phyloP scores from a whole-genome alignment of 2,888 invertebrate species.

The Lymantria monacha region DNA sequence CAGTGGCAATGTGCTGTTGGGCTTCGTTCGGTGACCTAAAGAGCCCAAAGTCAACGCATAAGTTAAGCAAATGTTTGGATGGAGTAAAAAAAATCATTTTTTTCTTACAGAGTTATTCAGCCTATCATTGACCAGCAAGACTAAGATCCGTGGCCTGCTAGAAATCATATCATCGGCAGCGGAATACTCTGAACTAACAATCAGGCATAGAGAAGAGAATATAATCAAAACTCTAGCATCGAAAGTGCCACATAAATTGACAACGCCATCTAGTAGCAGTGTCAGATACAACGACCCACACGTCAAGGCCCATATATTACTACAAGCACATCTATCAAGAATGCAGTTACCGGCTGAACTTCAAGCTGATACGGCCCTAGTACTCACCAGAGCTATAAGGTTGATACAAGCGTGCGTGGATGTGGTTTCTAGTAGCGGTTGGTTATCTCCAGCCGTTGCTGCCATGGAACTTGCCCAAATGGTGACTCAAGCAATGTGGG shows the following conservation, averaged over 20 bases:
- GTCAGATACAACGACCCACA: conserved; percentile 97
- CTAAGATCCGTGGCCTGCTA: conserved; percentile 97
- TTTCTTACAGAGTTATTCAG: conserved; percentile 93
- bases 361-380: conserved; percentile 96
- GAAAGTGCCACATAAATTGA: conserved; percentile 87
- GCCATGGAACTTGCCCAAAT: conserved; percentile 99
- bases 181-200: conserved; percentile 96
- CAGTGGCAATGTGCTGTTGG: no score
- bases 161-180: conserved; percentile 99
- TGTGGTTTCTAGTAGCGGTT: conserved; percentile 95
- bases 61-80: no score
- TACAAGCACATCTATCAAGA: conserved; percentile 97
- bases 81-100: no score
- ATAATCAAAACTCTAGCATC: conserved; percentile 86
- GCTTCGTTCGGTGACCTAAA: no score
- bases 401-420: conserved; percentile 98
- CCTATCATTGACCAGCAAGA: conserved; percentile 97
- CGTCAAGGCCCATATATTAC: conserved; percentile 95
- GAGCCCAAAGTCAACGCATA: no score
- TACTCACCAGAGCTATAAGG: conserved; percentile 91
- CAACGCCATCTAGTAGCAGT: conserved; percentile 80
- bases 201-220: conserved; percentile 97
- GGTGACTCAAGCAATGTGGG: conserved; percentile 99
- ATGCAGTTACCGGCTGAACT: conserved; percentile 97
- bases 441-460: conserved; percentile 98